These are phyloP conservation scores for Cephus rjabovi DNA, from an alignment of 2,888 invertebrate genomes.

Conservation along the genomic window DNA sequence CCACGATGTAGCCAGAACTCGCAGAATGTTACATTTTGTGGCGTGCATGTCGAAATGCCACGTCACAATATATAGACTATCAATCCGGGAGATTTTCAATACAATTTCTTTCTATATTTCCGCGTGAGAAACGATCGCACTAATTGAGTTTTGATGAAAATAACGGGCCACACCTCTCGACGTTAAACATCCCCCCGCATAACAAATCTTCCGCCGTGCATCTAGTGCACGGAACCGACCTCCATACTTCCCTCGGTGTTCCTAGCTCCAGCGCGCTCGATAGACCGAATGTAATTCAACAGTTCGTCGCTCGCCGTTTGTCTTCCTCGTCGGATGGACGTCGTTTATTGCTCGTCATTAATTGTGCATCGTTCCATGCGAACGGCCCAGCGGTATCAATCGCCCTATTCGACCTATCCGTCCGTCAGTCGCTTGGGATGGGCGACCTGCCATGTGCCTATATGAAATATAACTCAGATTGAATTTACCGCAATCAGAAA, in stretches of 20 bases:
- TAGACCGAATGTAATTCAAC: slow-evolving; percentile 14
- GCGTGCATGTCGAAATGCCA: too few species aligned
- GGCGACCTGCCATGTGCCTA: neutral
- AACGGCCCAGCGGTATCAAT: neutral
- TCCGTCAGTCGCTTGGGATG: neutral
- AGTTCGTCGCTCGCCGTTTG: slow-evolving; percentile 18
- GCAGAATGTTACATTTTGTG: too few species aligned
- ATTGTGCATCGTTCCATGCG: neutral
- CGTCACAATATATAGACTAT: too few species aligned
- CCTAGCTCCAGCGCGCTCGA: neutral
- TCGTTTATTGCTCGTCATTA: slow-evolving; percentile 20
- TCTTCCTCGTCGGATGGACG: slow-evolving; percentile 15
- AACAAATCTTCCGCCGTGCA: neutral
- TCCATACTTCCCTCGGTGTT: neutral
- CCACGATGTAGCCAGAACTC: too few species aligned
- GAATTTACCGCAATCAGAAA: neutral
- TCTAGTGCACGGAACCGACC: neutral
- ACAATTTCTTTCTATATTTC: neutral
- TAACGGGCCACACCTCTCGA: neutral
- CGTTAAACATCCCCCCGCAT: neutral
- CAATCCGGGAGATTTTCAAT: neutral
- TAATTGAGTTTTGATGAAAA: slow-evolving; percentile 8
- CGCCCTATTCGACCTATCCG: neutral
- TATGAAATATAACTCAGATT: neutral
- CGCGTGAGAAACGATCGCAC: slow-evolving; percentile 5